Percentiles rank a stretch among this genome's conserved stretches.
Evolutionary conservation across 1,140 invertebrate genomes (phyloP).

Genomic region (Diabrotica undecimpunctata): DNA sequence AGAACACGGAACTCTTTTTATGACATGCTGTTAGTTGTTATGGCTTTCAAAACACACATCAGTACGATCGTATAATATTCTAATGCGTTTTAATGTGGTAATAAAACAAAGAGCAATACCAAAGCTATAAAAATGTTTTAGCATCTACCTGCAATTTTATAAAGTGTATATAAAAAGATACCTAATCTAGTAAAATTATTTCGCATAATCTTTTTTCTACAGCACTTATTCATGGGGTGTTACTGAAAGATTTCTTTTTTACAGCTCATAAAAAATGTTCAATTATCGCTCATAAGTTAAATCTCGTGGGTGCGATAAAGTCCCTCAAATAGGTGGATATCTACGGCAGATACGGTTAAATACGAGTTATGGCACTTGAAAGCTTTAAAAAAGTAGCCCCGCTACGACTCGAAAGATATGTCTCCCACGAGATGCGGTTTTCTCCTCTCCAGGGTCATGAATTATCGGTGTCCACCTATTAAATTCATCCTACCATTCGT

Average conservation of each 20-base stretch:
- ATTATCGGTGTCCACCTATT: constrained; percentile 33
- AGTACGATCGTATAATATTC: no score
- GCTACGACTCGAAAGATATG: constrained; percentile 31
- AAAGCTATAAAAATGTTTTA: no score
- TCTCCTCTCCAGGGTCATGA: constrained; percentile 21
- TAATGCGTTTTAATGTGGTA: no score
- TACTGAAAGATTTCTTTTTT: constrained; percentile 12
- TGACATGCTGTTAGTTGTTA: no score
- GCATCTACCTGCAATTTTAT: no score
- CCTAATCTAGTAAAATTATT: no score
- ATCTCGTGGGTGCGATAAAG: constrained; percentile 26
- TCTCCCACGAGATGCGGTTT: constrained; percentile 20
- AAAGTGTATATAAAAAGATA: no score
- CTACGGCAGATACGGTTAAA: constrained; percentile 28
- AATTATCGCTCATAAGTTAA: constrained; percentile 28
- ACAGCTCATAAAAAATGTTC: constrained; percentile 31
- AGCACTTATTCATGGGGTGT: no score
- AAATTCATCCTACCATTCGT: constrained; percentile 23
- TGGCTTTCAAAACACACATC: no score
- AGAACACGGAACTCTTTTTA: no score
- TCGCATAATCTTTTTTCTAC: constrained; percentile 14
- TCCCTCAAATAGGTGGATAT: constrained; percentile 28
- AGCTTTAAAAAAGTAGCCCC: constrained; percentile 25
- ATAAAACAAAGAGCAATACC: no score
- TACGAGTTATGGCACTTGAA: constrained; percentile 31